Percentiles rank a stretch among this genome's conserved stretches.
Evolutionary conservation across 2,888 invertebrate genomes (phyloP).

Genomic region (Andrena bucephala): DNA sequence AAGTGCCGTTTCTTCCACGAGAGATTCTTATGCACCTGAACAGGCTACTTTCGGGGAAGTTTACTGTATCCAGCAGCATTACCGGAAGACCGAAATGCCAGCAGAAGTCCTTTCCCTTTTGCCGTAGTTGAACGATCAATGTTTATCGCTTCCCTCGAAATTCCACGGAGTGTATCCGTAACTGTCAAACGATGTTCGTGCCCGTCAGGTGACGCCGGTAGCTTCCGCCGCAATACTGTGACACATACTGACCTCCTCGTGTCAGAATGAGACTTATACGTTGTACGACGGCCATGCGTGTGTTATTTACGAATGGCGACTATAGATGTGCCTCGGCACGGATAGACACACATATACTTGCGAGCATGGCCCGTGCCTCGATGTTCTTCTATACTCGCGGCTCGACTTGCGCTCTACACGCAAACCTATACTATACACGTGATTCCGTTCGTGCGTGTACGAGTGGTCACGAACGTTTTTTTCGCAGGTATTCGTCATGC

Average conservation of each 20-base stretch:
- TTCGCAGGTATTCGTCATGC: slow-evolving; percentile 3
- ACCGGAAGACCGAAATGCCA: background rate
- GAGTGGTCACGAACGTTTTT: slow-evolving; percentile 15
- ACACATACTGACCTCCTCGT: slow-evolving; percentile 66
- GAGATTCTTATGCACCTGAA: no score
- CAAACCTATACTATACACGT: background rate
- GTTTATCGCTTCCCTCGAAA: background rate
- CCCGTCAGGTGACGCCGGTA: slow-evolving; percentile 34
- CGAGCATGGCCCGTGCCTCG: background rate
- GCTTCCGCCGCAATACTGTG: slow-evolving; percentile 56
- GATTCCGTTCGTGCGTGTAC: slow-evolving; percentile 2
- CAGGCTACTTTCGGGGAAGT: no score
- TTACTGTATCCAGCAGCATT: background rate
- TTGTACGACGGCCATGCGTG: slow-evolving; percentile 58
- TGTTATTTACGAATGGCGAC: slow-evolving; percentile 55
- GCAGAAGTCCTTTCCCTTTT: no score
- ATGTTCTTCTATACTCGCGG: slow-evolving; percentile 10
- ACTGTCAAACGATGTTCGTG: slow-evolving; percentile 16
- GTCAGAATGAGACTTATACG: slow-evolving; percentile 64
- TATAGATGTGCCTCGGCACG: slow-evolving; percentile 24
- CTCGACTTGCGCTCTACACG: background rate
- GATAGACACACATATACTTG: slow-evolving; percentile 21
- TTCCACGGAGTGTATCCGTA: background rate
- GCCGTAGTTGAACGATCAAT: no score
- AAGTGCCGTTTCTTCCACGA: background rate